phyloP scores from a whole-genome alignment of 30 jellyfish, hydroid and myxozoan species.

The Clytia hemisphaerica region DNA sequence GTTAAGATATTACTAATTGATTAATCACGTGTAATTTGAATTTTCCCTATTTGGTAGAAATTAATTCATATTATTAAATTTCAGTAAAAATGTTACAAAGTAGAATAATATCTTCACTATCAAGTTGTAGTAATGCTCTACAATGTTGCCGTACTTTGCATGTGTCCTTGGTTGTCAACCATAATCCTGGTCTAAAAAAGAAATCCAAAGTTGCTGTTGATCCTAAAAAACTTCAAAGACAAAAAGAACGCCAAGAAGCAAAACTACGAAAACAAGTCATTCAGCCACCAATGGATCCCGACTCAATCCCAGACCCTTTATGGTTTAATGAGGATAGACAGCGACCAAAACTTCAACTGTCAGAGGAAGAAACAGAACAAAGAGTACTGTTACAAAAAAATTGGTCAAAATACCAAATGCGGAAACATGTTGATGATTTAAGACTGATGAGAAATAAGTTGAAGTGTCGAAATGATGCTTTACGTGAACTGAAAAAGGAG shows the following conservation, averaged over 20 bases:
- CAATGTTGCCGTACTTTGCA: too few relatives aligned
- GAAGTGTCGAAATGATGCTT: slow-evolving; percentile 70
- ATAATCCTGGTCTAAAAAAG: slow-evolving; percentile 72
- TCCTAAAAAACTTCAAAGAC: slow-evolving; percentile 38
- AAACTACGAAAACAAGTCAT: slow-evolving; percentile 50
- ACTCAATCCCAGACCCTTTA: slow-evolving; percentile 64
- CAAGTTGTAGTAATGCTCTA: too few relatives aligned
- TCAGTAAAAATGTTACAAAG: too few relatives aligned
- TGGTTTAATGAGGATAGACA: slow-evolving; percentile 50
- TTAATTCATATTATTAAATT: too few relatives aligned
- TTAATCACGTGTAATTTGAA: too few relatives aligned
- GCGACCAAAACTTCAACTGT: slow-evolving; percentile 32
- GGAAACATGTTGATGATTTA: slow-evolving; percentile 49
- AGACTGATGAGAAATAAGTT: slow-evolving; percentile 47
- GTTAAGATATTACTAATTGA: too few relatives aligned
- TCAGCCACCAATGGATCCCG: slow-evolving; percentile 79
- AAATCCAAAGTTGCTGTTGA: slow-evolving; percentile 50
- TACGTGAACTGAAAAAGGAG: slow-evolving; percentile 66
- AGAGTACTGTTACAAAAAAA: slow-evolving; percentile 60
- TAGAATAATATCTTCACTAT: too few relatives aligned
- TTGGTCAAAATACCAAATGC: slow-evolving; percentile 76
- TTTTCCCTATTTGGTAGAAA: too few relatives aligned
- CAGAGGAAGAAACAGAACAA: slow-evolving; percentile 51
- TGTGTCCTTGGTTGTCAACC: too few relatives aligned
- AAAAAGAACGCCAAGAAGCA: slow-evolving; percentile 52